Base-by-base conservation (phyloP, 1,140 invertebrate species). In the Hypothenemus hampei region DNA sequence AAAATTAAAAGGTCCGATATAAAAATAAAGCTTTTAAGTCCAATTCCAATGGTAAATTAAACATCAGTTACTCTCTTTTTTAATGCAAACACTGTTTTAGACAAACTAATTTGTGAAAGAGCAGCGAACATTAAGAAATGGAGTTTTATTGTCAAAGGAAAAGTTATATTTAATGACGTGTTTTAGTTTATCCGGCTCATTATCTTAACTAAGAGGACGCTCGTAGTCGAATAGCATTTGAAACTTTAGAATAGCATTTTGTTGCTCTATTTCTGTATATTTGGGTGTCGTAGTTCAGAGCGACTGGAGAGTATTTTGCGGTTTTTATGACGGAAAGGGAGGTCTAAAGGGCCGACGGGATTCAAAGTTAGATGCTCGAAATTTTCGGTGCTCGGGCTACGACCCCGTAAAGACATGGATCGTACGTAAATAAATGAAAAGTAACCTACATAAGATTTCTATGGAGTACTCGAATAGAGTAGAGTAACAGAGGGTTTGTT, bases 351-450 rank as follows among this genome's bases (percentile, higher is more conserved):
- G 47, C 47, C 47, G 39, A 33, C 35, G 47, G 47, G 47, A 49
- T 49, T 39, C 47, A 37, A 49, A 49, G 47, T 49, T 49, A 20
- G 35, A 22, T 49, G 26, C 26, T 31, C 26, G 26, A 11, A 49
- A 39, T 39, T 49, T 49, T 39, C 20, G 36, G 33, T 24, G 8
- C 24, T 49, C 39, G 47, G 47, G 39, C 47, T 49, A 39, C 47
- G 33, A 49, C 24, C 47, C 35, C 47, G 33, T 22, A 20, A 49
- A 49, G 47, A 49, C 21, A 49, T 23, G 47, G 13, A 21, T 39
- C 47, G 47, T 49, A 49, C 39, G 36, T 49, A 49, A 49, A 49
- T 49, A 49, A 49, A 49, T 49, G 36, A 49, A 39, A 39, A 13
- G n/a, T 31, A 31, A 31, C 26, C 26, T 31, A 31, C 13, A 31